Percentiles rank a stretch among this genome's conserved stretches.
Evolutionary conservation across 2,113 vertebrate species (phyloP).

Genomic region (Coracopsis vasa): DNA sequence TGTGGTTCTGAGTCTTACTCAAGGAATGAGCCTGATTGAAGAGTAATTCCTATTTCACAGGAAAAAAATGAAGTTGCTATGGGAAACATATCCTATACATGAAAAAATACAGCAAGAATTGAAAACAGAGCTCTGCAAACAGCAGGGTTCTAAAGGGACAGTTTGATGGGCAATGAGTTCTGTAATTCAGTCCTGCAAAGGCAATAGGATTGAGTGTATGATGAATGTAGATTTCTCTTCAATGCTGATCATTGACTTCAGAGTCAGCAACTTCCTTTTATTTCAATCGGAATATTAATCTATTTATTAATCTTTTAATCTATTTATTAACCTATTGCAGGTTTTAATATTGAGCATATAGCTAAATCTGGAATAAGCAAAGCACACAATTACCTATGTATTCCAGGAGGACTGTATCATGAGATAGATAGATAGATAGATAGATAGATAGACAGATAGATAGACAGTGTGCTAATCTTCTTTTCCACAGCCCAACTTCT

Average conservation of each 20-base stretch:
- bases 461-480: background rate
- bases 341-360: background rate
- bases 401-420: background rate
- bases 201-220: background rate
- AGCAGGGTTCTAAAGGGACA: background rate
- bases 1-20: background rate
- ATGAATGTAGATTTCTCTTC: background rate
- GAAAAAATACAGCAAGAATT: background rate
- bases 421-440: background rate
- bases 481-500: background rate
- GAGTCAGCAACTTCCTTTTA: background rate
- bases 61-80: background rate
- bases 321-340: background rate
- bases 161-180: background rate
- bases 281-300: background rate
- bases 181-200: background rate
- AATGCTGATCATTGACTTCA: background rate
- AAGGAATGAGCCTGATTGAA: background rate
- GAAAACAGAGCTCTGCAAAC: background rate
- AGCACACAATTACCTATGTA: background rate
- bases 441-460: too few relatives aligned
- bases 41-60: background rate
- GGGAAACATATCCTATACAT: background rate
- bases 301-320: background rate
- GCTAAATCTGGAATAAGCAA: background rate